phyloP scores from a whole-genome alignment of 1,140 invertebrate species.

The Dryas iulia region DNA sequence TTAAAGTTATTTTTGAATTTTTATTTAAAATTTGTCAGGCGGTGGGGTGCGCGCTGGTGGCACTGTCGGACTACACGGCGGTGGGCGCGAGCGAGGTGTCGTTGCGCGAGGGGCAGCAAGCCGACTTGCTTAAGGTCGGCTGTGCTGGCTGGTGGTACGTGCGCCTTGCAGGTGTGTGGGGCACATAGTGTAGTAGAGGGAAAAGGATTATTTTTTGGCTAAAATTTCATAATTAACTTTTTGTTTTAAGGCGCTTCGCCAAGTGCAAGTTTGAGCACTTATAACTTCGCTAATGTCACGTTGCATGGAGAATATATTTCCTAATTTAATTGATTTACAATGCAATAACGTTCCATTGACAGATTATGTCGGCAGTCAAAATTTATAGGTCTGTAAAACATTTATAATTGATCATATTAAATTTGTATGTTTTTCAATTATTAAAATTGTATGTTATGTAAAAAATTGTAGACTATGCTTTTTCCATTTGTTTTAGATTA shows the following conservation, averaged over 20 bases:
- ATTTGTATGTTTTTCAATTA: too few species aligned
- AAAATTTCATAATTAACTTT: too few species aligned
- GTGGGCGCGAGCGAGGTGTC: conserved; percentile 93
- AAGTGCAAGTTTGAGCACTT: too few species aligned
- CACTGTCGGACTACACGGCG: conserved; percentile 94
- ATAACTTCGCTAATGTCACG: too few species aligned
- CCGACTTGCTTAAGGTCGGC: conserved; percentile 93
- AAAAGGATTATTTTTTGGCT: too few species aligned
- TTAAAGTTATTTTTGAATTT: background rate
- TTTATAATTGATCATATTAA: background rate
- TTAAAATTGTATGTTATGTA: too few species aligned
- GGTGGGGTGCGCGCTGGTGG: conserved; percentile 88
- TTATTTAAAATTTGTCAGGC: conserved; percentile 42
- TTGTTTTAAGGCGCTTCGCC: too few species aligned
- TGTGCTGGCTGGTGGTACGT: conserved; percentile 98
- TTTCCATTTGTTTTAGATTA: too few species aligned
- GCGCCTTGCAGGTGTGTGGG: conserved; percentile 86
- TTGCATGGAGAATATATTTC: background rate
- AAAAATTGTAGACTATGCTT: too few species aligned
- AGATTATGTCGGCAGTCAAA: too few species aligned
- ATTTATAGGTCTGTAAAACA: background rate
- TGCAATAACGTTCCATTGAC: too few species aligned
- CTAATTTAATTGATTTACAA: background rate
- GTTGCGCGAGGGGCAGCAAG: conserved; percentile 92
- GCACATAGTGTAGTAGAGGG: background rate